Evolutionary conservation across 2,113 vertebrate genomes (phyloP).

Genomic region (Myxocyprinus asiaticus): DNA sequence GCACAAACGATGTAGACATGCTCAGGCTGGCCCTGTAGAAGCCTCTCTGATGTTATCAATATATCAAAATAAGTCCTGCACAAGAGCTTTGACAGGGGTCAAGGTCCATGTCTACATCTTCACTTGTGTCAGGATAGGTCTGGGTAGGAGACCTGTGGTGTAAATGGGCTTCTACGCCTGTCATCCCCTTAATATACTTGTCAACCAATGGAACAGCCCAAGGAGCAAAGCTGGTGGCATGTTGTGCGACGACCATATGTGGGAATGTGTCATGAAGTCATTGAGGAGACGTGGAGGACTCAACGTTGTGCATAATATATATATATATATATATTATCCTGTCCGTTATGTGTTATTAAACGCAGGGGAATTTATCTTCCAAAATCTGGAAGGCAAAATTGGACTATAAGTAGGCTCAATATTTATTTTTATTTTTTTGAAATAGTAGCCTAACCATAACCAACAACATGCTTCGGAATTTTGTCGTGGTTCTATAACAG

Average conservation of each 20-base stretch:
- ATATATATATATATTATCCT: too few relatives aligned
- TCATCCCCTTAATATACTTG: conserved; percentile 61
- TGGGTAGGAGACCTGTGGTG: conserved; percentile 52
- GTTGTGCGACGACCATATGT: conserved; percentile 46
- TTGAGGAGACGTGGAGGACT: neutral
- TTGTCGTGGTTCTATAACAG: too few relatives aligned
- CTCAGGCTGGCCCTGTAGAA: conserved; percentile 32
- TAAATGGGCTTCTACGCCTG: conserved; percentile 60
- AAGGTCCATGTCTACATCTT: conserved; percentile 54
- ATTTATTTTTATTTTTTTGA: too few relatives aligned
- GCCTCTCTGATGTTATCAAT: conserved; percentile 49
- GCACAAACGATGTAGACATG: conserved; percentile 30
- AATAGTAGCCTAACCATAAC: too few relatives aligned
- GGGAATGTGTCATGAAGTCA: conserved; percentile 19
- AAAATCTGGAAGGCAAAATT: too few relatives aligned
- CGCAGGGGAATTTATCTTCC: too few relatives aligned
- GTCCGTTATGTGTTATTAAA: too few relatives aligned
- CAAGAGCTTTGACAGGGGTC: conserved; percentile 54
- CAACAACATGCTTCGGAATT: too few relatives aligned
- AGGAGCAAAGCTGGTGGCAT: conserved; percentile 52
- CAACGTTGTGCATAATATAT: neutral
- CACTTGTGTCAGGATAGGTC: conserved; percentile 55
- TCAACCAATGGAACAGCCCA: conserved; percentile 52
- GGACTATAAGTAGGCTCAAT: too few relatives aligned
- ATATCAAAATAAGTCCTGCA: conserved; percentile 55